Evolutionary conservation across 2,888 invertebrate genomes (phyloP), one percentile per base, ranked within the genome.

Genomic region (Celastrina argiolus): DNA sequence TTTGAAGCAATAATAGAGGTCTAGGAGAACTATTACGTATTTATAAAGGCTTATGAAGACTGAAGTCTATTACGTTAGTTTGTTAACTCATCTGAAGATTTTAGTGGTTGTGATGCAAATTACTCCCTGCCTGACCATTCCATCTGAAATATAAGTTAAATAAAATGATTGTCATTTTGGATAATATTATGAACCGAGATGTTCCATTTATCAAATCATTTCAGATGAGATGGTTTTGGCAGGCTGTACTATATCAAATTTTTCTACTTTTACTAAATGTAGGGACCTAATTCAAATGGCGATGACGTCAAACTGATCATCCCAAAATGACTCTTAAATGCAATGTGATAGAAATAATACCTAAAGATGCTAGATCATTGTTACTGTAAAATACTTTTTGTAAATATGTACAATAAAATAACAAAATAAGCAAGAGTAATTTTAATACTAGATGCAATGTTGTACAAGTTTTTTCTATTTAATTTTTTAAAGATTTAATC

Each of bases 331-430:
- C 72, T 73, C 72, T 70, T 75, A 76, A 76, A 81, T 78, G 81
- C 86, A 87, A 87, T 90, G 90, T 90, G 90, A 90, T 91, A 90
- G 86, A 89, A 82, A 85, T 79, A 87, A 88, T 89, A 89, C 88
- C 88, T 89, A 87, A 86, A 88, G 88, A 89, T 82, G 89, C 88
- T 89, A 89, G 87, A 88, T 88, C 89, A 88, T 90, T 90, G 89
- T 90, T 88, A 88, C 85, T 91, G 89, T 89, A 87, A 86, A 85
- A 84, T 88, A 87, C 87, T 83, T 85, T 80, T 73, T 89, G 90
- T 91, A 90, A 88, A 90, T 90, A 91, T 91, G 90, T 90, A 91
- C 88, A 85, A 88, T 89, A 88, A 78, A 78, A 81, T 84, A 86
- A 87, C 81, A 80, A 74, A 82, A 78, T 87, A 88, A 87, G 84